Evolutionary conservation across 2,113 vertebrate species (phyloP).

Genomic region (Coregonus clupeaformis): DNA sequence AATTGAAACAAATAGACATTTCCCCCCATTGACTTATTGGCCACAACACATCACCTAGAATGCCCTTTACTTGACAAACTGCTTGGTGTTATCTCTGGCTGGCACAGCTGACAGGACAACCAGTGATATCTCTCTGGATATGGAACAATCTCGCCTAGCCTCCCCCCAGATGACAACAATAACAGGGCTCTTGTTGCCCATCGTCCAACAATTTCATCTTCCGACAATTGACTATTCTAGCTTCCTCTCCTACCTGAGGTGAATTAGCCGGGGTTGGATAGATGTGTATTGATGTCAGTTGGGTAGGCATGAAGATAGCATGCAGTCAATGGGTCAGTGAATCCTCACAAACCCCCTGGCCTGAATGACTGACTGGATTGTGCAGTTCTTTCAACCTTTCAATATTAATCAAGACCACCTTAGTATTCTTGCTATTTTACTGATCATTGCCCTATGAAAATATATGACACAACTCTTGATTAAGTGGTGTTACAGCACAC

Average conservation of each 20-base stretch:
- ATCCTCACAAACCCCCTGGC: conserved; percentile 45
- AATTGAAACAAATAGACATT: background rate
- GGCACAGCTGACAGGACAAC: background rate
- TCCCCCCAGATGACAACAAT: conserved; percentile 56
- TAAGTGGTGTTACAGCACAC: too few relatives aligned
- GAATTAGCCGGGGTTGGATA: conserved; percentile 60
- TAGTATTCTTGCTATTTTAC: background rate
- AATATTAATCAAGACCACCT: background rate
- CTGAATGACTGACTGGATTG: background rate
- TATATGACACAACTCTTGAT: too few relatives aligned
- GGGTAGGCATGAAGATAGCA: conserved; percentile 63
- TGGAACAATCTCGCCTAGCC: background rate
- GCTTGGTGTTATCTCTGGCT: background rate
- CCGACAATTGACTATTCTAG: background rate
- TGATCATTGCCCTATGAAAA: background rate
- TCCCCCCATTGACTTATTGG: background rate
- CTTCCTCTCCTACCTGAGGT: conserved; percentile 44
- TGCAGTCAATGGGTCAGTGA: conserved; percentile 57
- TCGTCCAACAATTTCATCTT: conserved; percentile 6
- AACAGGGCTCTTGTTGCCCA: conserved; percentile 43
- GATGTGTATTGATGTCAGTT: conserved; percentile 67
- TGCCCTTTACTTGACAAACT: background rate
- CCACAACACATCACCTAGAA: background rate
- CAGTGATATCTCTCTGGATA: background rate
- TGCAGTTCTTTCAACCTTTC: background rate